Evolutionary conservation across 1,140 invertebrate genomes (phyloP).

Genomic region (Neotoxoptera formosana): DNA sequence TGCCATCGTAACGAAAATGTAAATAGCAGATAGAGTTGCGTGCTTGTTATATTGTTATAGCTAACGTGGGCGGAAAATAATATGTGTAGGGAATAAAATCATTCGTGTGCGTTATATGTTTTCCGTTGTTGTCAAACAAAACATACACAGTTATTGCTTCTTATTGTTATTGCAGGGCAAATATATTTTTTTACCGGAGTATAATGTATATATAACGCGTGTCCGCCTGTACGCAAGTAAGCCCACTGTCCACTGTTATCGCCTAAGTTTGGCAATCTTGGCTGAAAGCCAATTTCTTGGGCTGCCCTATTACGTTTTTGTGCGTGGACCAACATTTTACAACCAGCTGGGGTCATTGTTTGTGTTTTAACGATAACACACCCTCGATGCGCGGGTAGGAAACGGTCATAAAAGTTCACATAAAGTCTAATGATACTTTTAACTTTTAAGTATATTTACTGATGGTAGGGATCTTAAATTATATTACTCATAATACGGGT

Average conservation of each 20-base stretch:
- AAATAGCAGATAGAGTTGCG: neutral
- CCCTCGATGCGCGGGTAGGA: neutral
- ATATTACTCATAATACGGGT: neutral
- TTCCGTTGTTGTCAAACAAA: neutral
- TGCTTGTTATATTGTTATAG: neutral
- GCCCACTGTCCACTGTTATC: neutral
- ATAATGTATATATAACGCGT: neutral
- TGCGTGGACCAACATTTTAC: neutral
- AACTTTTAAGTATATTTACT: neutral
- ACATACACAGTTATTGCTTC: neutral
- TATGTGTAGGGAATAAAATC: neutral
- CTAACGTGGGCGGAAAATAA: neutral
- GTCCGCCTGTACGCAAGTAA: neutral
- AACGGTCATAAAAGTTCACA: neutral
- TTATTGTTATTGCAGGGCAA: neutral
- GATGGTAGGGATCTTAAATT: neutral
- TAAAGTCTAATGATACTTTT: constrained; percentile 33
- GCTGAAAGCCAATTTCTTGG: neutral
- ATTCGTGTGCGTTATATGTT: neutral
- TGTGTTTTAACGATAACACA: neutral
- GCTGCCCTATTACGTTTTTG: neutral
- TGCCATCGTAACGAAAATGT: constrained; percentile 12
- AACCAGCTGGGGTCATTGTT: neutral
- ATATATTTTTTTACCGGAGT: neutral
- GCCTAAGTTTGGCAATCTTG: neutral